Evolutionary conservation across 2,888 invertebrate species (phyloP), one percentile per base, ranked within the genome.

Genomic region (Lithophane semibrunnea): DNA sequence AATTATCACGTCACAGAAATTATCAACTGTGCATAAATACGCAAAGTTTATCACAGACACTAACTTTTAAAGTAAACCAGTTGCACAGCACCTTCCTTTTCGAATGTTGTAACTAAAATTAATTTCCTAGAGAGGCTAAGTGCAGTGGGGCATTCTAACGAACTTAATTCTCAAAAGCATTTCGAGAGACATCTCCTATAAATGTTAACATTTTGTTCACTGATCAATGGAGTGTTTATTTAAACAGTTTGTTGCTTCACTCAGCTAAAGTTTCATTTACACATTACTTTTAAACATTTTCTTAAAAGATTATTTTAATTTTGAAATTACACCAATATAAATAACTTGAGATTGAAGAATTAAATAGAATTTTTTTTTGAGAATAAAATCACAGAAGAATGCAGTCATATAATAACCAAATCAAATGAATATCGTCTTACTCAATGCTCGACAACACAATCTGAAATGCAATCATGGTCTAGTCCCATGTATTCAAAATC

Each of bases 131-230:
- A 58, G 73, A 75, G 29, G 13, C 65, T 73, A 69, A 84, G 75
- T 79, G 83, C 86, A 86, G 64, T 75, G 72, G 72, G 49, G 75
- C 79, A 69, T 72, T 80, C 78, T 82, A 87, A 84, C 70, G 76
- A 86, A 84, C 79, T 78, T 82, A 71, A 86, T 77, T 79, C 66
- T 79, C 78, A 74, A 77, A 86, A 84, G 74, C 75, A 72, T 73
- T 80, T 42, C 64, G 16, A 61, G 47, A 74, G 47, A 54, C 73
- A 52, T 73, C 74, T 66, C 44, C 21, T 42, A 75, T 69, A 69
- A 80, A 79, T 69, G 67, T 73, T 73, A 75, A 87, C 80, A 82
- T 77, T 86, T 75, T 64, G 52, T 47, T 66, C 73, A 68, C 47
- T 49, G 24, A 77, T 86, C 75, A 75, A 66, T 64, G 70, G 54